These are phyloP conservation scores for Chalcis sispes DNA, from an alignment of 2,888 invertebrate genomes.

Conservation along the genomic window DNA sequence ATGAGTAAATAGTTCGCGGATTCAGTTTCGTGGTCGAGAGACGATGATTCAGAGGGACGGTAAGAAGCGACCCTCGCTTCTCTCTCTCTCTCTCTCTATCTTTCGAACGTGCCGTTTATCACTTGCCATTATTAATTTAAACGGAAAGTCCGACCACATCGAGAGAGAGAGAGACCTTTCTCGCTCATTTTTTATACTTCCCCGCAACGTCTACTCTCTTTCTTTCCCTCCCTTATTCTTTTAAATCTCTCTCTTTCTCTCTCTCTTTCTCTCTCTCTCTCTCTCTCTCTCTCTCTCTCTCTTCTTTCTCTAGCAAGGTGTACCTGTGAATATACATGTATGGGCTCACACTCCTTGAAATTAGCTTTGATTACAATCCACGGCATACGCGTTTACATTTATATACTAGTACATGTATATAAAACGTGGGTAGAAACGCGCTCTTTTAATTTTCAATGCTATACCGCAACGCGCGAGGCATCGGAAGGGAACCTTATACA, in stretches of 20 bases:
- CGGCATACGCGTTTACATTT: no score
- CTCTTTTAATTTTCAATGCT: conserved; percentile 47
- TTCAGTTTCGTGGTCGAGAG: neutral
- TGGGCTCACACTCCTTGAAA: conserved; percentile 10
- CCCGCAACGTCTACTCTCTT: neutral
- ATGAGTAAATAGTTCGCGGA: neutral
- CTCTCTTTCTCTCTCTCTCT: neutral
- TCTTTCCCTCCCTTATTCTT: neutral
- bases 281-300: neutral
- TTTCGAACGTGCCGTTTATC: conserved; percentile 6
- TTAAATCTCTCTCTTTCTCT: neutral
- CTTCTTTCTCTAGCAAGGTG: no score
- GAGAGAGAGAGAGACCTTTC: neutral
- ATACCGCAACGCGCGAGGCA: neutral
- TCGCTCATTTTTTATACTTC: conserved; percentile 29
- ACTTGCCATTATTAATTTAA: conserved; percentile 49
- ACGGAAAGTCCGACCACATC: conserved; percentile 40
- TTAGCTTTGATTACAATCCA: conserved; percentile 48
- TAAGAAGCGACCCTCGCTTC: neutral
- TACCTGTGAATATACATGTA: no score
- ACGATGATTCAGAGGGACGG: conserved; percentile 18
- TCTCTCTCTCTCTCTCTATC: conserved; percentile 21
- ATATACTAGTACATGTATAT: no score
- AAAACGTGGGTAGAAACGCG: neutral
- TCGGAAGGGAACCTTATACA: neutral